phyloP scores from a whole-genome alignment of 2,888 invertebrate species.

The Cryptophagus acutangulus region DNA sequence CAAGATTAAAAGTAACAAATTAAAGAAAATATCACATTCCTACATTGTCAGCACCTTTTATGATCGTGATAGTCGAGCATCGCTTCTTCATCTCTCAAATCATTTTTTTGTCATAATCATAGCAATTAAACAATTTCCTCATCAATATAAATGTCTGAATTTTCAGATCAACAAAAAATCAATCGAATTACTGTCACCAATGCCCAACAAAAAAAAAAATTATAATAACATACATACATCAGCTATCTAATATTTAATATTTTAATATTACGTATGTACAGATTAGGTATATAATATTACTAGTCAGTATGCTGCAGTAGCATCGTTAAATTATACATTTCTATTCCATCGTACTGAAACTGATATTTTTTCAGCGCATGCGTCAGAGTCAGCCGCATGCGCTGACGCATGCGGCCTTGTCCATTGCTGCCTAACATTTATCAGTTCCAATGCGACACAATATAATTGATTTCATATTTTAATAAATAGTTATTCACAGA shows the following conservation, averaged over 20 bases:
- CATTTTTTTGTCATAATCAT: no score
- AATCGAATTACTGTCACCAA: slow-evolving; percentile 32
- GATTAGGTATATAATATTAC: slow-evolving; percentile 27
- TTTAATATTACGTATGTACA: slow-evolving; percentile 29
- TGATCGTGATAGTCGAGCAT: slow-evolving; percentile 30
- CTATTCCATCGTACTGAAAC: no score
- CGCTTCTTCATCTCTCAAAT: slow-evolving; percentile 12
- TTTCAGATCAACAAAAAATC: slow-evolving; percentile 14
- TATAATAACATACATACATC: slow-evolving; percentile 35
- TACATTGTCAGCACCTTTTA: slow-evolving; percentile 45
- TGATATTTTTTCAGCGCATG: no score
- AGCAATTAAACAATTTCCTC: no score
- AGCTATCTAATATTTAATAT: slow-evolving; percentile 30
- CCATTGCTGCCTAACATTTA: no score
- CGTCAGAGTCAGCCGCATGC: no score
- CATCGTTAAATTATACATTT: slow-evolving; percentile 19
- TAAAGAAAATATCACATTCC: slow-evolving; percentile 47
- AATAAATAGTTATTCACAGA: no score
- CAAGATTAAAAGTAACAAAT: slow-evolving; percentile 46
- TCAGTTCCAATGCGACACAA: no score
- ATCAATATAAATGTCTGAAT: no score
- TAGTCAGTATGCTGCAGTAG: slow-evolving; percentile 29
- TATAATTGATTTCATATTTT: no score
- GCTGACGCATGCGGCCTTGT: no score
- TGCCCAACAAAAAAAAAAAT: slow-evolving; percentile 38